These are phyloP conservation scores for Datnioides undecimradiatus DNA, from an alignment of 2,113 vertebrate species.

Conservation along the genomic window DNA sequence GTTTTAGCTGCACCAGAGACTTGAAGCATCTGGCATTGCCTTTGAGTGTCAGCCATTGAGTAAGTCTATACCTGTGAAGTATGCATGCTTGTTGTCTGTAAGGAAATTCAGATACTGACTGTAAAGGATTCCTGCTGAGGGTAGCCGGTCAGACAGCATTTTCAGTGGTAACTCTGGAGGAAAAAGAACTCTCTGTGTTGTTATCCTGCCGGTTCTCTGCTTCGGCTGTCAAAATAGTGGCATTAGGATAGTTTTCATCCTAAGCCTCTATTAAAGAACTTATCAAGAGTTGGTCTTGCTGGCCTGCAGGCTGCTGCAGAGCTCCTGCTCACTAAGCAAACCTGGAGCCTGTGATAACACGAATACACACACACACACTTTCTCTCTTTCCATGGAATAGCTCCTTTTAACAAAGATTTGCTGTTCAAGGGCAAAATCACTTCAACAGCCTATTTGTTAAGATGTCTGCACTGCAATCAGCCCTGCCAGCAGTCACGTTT, in stretches of 20 bases:
- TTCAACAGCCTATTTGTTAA: constrained; percentile 38
- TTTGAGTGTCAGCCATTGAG: constrained; percentile 3
- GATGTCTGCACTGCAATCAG: constrained; percentile 31
- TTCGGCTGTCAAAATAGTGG: constrained; percentile 49
- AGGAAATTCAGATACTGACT: constrained; percentile 38
- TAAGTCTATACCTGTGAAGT: constrained; percentile 25
- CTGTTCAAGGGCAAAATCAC: constrained; percentile 44
- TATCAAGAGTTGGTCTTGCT: constrained; percentile 37
- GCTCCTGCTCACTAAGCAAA: constrained; percentile 57
- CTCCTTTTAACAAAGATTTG: constrained; percentile 40
- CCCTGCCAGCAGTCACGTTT: not conserved
- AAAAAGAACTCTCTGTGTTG: constrained; percentile 11
- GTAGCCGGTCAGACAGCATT: constrained; percentile 9
- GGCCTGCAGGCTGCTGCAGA: constrained; percentile 53
- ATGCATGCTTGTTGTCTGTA: not conserved
- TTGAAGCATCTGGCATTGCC: constrained; percentile 3
- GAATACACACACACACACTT: constrained; percentile 3
- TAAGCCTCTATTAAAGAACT: constrained; percentile 57
- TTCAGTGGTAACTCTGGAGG: not conserved
- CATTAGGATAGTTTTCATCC: constrained; percentile 60
- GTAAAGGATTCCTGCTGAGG: constrained; percentile 1
- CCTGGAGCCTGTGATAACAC: constrained; percentile 58
- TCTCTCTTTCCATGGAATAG: constrained; percentile 3
- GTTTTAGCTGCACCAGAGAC: constrained; percentile 31
- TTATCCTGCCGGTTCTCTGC: constrained; percentile 21